Evolutionary conservation across 1,140 invertebrate species (phyloP), one percentile per base, ranked within the genome.

Genomic region (Achroia grisella): DNA sequence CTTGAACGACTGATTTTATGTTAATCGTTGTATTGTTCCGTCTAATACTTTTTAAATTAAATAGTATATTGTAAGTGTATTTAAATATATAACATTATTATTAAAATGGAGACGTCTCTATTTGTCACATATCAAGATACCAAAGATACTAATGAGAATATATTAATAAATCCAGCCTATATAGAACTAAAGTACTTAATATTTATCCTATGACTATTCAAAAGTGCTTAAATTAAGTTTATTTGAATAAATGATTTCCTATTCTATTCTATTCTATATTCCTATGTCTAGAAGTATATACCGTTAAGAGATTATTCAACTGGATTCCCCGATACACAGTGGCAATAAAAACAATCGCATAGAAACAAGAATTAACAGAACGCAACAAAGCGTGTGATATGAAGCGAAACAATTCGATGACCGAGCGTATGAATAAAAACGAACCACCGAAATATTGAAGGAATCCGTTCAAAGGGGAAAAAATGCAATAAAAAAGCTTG

Each of bases 391-490:
- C 59, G 49, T 51, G 57, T 56, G 65, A 71, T 73, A 74, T 68
- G 63, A 73, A 74, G 61, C 69, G 69, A 78, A 81, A 80, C 74
- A 84, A 81, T 81, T 75, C 74, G 63, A 77, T 71, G 69, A 69
- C 63, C 70, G 74, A 58, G 62, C 71, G 65, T 75, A 79, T 77
- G 73, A 81, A 80, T 79, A 76, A 81, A 79, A 83, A 77, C 73
- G 67, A 78, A 80, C 70, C 69, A 68, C 65, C 71, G 67, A 82
- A 85, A 82, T 82, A 85, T 85, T 85, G 80, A 82, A 82, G 75
- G 80, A 85, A 85, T 85, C 71, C 77, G 72, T 79, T 79, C 78
- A 85, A 81, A 82, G 80, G 81, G 76, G 74, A 81, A 84, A 79
- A 81, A 82, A 82, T 82, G 81, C 78, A 84, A 85, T 82, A 82